Evolutionary conservation across 2,888 invertebrate genomes (phyloP).

Genomic region (Dryobota labecula): DNA sequence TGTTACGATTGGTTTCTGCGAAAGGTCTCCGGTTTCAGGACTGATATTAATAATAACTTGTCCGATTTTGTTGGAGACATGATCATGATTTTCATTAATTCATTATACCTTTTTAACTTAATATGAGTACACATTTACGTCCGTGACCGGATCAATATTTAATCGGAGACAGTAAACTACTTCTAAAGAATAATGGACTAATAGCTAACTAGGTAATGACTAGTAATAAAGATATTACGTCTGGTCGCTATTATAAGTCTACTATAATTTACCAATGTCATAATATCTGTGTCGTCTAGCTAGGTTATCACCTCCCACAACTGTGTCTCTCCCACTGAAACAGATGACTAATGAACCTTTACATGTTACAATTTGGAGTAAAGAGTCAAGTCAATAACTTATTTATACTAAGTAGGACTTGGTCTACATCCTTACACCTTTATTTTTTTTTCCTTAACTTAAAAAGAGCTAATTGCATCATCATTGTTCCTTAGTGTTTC

Average conservation of each 20-base stretch:
- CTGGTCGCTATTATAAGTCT: neutral
- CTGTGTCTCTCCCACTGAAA: neutral
- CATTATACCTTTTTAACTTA: neutral
- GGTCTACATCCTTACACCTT: no score
- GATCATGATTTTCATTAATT: neutral
- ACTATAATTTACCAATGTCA: neutral
- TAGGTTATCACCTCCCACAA: neutral
- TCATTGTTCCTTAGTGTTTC: no score
- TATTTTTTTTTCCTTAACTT: neutral
- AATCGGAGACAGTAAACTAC: slow-evolving; percentile 1
- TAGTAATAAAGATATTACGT: neutral
- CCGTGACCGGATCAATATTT: no score
- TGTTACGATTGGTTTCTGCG: slow-evolving; percentile 44
- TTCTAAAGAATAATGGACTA: neutral
- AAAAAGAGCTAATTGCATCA: no score
- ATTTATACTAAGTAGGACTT: neutral
- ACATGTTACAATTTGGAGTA: no score
- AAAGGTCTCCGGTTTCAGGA: slow-evolving; percentile 30
- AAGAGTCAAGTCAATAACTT: neutral
- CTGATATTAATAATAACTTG: slow-evolving; percentile 15
- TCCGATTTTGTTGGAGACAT: neutral
- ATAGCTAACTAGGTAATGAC: neutral
- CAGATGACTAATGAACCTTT: neutral
- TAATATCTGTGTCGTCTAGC: neutral
- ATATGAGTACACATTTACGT: neutral